These are phyloP conservation scores for Drosophila littoralis DNA, from an alignment of 1,140 invertebrate species.

Conservation along the genomic window DNA sequence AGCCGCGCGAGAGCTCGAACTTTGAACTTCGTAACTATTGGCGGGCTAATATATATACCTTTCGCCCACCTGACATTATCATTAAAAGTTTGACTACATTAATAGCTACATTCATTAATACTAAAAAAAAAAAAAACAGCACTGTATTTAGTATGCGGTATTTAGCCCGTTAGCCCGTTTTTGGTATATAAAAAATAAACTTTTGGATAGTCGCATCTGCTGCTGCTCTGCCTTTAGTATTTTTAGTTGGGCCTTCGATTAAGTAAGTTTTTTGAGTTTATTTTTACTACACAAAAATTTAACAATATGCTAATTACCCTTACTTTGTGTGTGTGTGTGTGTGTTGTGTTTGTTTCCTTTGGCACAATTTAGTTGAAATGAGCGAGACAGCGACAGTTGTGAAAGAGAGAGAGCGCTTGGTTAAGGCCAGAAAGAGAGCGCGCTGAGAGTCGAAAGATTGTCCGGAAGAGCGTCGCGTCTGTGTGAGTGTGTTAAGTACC, in stretches of 20 bases:
- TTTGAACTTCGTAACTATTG: no score
- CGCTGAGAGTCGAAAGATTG: conserved; percentile 33
- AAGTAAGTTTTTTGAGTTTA: not conserved
- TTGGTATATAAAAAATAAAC: conserved; percentile 43
- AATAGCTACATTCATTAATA: conserved; percentile 32
- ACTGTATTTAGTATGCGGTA: conserved; percentile 15
- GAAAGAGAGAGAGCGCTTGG: not conserved
- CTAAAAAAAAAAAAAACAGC: conserved; percentile 5
- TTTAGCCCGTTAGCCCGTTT: conserved; percentile 27
- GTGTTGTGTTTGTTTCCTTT: conserved; percentile 12
- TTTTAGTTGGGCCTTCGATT: not conserved
- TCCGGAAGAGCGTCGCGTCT: conserved; percentile 19
- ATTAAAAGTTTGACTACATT: conserved; percentile 17
- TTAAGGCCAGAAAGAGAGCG: conserved; percentile 22
- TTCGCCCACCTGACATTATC: not conserved
- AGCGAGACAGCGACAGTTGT: conserved; percentile 22
- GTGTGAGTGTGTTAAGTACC: conserved; percentile 48
- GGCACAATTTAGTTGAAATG: conserved; percentile 45
- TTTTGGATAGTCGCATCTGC: not conserved
- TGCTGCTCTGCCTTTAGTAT: not conserved
- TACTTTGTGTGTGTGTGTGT: conserved; percentile 17
- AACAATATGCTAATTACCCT: conserved; percentile 45
- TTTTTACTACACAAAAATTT: conserved; percentile 34
- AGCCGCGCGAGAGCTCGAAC: not conserved
- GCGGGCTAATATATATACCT: no score